These are phyloP conservation scores for Melipona quadrifasciata DNA, from an alignment of 1,140 invertebrate species.

Conservation along the genomic window DNA sequence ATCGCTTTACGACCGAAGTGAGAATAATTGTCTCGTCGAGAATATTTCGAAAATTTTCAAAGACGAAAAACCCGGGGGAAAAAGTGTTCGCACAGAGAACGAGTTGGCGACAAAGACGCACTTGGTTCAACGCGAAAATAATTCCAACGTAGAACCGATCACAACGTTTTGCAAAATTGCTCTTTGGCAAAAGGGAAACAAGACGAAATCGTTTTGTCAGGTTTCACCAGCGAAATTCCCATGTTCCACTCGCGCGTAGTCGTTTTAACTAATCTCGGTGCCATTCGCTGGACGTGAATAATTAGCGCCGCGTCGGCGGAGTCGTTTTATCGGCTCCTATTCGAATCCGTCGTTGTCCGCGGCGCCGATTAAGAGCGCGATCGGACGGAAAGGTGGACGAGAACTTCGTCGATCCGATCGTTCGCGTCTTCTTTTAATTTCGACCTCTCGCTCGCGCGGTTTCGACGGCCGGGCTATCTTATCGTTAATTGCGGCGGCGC, in stretches of 20 bases:
- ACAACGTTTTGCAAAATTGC: neutral
- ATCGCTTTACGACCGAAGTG: too few relatives aligned
- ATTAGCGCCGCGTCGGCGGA: neutral
- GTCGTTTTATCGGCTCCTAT: neutral
- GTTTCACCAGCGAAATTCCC: too few relatives aligned
- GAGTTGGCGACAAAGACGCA: neutral
- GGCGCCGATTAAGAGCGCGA: neutral
- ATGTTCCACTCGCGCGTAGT: too few relatives aligned
- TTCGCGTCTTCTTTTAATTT: conserved; percentile 47
- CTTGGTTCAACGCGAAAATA: neutral
- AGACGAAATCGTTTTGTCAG: too few relatives aligned
- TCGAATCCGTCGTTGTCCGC: neutral
- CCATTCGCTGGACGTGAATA: neutral
- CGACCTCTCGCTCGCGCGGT: conserved; percentile 35
- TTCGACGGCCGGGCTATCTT: conserved; percentile 62
- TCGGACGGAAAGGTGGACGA: too few relatives aligned
- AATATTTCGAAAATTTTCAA: too few relatives aligned
- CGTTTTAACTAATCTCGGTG: neutral
- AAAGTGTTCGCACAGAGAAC: too few relatives aligned
- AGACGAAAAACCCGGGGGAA: too few relatives aligned
- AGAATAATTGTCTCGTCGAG: too few relatives aligned
- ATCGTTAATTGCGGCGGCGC: conserved; percentile 58
- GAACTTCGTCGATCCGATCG: conserved; percentile 13
- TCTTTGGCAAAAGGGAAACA: too few relatives aligned
- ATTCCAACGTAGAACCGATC: rapidly evolving